These are phyloP conservation scores for Maconellicoccus hirsutus DNA, from an alignment of 1,140 invertebrate species.

Conservation along the genomic window DNA sequence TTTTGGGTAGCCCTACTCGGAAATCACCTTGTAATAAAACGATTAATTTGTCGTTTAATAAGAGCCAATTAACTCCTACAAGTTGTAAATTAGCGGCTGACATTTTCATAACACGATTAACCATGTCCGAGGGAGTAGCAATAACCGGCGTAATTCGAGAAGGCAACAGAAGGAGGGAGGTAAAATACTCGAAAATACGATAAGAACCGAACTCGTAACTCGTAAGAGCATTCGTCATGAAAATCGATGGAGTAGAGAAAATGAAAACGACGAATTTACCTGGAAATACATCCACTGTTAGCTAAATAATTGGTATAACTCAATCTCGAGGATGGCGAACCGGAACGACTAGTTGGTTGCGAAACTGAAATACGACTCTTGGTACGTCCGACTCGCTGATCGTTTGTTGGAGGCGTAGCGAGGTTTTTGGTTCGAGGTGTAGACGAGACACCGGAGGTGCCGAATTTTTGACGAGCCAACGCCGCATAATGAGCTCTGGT, in stretches of 20 bases:
- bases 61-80: not conserved
- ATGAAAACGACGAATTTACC: not conserved
- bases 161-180: too few species aligned
- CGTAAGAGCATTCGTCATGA: too few species aligned
- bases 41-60: not conserved
- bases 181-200: too few species aligned
- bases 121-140: too few species aligned
- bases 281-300: constrained; percentile 30
- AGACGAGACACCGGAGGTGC: constrained; percentile 29
- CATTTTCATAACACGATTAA: too few species aligned
- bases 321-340: constrained; percentile 70
- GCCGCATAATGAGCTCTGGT: constrained; percentile 66
- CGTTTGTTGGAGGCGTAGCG: constrained; percentile 39
- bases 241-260: too few species aligned
- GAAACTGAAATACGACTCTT: constrained; percentile 42
- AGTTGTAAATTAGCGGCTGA: not conserved
- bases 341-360: constrained; percentile 68
- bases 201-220: too few species aligned
- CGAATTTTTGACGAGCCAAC: constrained; percentile 57
- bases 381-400: constrained; percentile 50
- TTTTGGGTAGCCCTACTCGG: too few species aligned
- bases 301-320: constrained; percentile 52
- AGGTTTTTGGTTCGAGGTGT: constrained; percentile 15
- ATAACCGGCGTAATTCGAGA: too few species aligned
- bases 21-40: not conserved